These are phyloP conservation scores for Corvus cornix DNA, from an alignment of 2,113 vertebrate genomes.

Conservation along the genomic window DNA sequence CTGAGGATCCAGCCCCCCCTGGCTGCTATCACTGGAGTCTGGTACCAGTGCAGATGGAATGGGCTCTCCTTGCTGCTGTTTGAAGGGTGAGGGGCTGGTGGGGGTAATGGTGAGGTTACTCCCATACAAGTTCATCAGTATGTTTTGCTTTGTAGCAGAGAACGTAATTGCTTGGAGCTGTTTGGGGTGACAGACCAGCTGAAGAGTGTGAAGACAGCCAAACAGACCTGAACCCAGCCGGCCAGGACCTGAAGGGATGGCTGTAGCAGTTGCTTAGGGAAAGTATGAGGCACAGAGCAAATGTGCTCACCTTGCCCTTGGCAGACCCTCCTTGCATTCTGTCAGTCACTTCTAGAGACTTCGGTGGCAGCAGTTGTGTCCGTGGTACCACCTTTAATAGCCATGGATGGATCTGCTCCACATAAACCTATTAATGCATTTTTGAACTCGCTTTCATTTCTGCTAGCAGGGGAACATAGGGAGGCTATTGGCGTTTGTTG, in stretches of 20 bases:
- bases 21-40: not conserved
- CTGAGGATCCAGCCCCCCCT: not conserved
- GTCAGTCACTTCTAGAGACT: not conserved
- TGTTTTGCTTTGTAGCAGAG: not conserved
- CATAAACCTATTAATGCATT: not conserved
- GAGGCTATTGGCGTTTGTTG: rapidly evolving
- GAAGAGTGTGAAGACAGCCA: not conserved
- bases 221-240: not conserved
- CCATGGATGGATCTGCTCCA: not conserved
- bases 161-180: rapidly evolving
- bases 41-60: not conserved
- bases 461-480: not conserved
- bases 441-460: not conserved
- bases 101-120: rapidly evolving
- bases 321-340: not conserved
- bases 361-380: not conserved
- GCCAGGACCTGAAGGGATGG: not conserved
- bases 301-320: not conserved
- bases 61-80: not conserved
- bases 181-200: not conserved
- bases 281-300: not conserved
- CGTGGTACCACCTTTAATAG: not conserved
- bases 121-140: not conserved
- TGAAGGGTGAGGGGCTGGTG: not conserved
- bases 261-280: not conserved